phyloP scores from a whole-genome alignment of 2,888 invertebrate species.

The Lycophotia porphyrea region DNA sequence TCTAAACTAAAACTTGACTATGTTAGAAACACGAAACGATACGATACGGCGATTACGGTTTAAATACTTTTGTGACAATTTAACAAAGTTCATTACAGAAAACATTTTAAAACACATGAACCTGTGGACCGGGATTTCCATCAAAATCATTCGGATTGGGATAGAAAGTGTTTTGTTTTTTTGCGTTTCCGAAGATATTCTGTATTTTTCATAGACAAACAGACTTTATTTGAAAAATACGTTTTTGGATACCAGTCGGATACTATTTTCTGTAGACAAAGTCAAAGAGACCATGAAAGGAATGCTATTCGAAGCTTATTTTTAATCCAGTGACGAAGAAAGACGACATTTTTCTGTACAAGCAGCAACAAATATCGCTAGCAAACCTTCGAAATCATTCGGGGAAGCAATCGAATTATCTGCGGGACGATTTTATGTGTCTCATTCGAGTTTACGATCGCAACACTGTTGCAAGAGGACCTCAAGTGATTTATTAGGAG shows the following conservation, averaged over 20 bases:
- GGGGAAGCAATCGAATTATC: conserved; percentile 85
- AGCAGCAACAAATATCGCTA: conserved; percentile 30
- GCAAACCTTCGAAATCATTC: conserved; percentile 74
- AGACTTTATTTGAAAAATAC: neutral
- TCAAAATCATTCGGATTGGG: neutral
- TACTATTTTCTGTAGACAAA: neutral
- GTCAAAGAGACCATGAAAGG: neutral
- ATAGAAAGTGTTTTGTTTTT: neutral
- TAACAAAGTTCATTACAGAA: neutral
- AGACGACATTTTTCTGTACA: neutral
- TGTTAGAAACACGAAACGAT: too few relatives aligned
- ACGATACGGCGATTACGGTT: too few relatives aligned
- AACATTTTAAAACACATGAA: neutral
- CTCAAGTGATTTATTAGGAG: conserved; percentile 67
- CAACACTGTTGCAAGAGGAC: conserved; percentile 76
- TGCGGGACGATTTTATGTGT: conserved; percentile 79
- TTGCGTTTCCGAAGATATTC: neutral
- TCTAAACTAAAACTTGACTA: too few relatives aligned
- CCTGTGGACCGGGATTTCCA: neutral
- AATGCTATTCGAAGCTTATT: neutral
- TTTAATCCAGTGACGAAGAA: neutral
- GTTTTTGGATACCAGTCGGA: neutral
- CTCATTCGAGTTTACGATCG: conserved; percentile 64
- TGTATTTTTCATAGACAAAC: neutral
- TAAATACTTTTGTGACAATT: neutral